These are phyloP conservation scores for Drosophila nr. medialis DNA, from an alignment of 2,888 invertebrate species.

Conservation along the genomic window DNA sequence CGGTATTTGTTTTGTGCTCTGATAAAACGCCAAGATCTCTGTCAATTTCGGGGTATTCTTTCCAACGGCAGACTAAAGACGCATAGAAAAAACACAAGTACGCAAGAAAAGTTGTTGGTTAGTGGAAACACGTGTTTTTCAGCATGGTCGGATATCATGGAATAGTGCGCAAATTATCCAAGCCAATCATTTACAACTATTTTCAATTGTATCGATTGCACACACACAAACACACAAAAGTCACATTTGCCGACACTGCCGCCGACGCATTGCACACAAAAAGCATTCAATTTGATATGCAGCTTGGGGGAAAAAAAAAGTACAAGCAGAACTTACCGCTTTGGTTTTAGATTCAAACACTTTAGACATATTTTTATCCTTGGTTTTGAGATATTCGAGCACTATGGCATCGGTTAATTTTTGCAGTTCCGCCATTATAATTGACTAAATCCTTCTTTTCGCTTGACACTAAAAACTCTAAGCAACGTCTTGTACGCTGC, in stretches of 20 bases:
- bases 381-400: slow-evolving; percentile 88
- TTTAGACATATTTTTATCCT: slow-evolving; percentile 88
- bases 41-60: slow-evolving; percentile 88
- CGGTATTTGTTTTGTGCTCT: slow-evolving; percentile 86
- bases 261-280: background rate
- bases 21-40: slow-evolving; percentile 87
- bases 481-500: slow-evolving; percentile 29
- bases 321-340: slow-evolving; percentile 87
- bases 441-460: background rate
- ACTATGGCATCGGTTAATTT: slow-evolving; percentile 86
- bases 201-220: slow-evolving; percentile 12
- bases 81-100: slow-evolving; percentile 6
- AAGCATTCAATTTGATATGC: slow-evolving; percentile 14
- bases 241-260: background rate
- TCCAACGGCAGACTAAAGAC: slow-evolving; percentile 87
- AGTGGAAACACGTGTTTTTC: slow-evolving; percentile 61
- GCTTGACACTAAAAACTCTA: slow-evolving; percentile 11
- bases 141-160: slow-evolving; percentile 7
- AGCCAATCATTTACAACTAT: background rate
- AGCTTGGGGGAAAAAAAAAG: slow-evolving; percentile 7
- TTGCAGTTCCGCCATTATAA: slow-evolving; percentile 85
- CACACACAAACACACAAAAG: background rate
- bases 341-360: slow-evolving; percentile 90
- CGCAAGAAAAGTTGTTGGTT: slow-evolving; percentile 53
- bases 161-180: background rate